These are phyloP conservation scores for Salvelinus alpinus DNA, from an alignment of 2,113 vertebrate genomes.

Conservation along the genomic window DNA sequence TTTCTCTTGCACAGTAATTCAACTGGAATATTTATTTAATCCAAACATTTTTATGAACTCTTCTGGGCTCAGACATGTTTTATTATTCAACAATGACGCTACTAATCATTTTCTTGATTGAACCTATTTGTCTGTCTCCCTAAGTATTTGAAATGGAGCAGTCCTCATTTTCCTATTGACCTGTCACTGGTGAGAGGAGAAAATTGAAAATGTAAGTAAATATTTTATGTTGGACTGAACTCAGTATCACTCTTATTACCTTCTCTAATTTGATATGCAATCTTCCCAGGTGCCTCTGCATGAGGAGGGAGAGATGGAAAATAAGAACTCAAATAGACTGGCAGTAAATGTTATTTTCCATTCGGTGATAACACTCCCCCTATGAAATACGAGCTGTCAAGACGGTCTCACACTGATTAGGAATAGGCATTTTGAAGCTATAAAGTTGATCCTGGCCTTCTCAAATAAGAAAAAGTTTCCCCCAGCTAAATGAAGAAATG, in stretches of 20 bases:
- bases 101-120: conserved; percentile 13
- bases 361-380: not conserved
- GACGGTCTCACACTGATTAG: not conserved
- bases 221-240: conserved; percentile 7
- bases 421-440: not conserved
- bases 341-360: not conserved
- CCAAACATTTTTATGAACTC: too few relatives aligned
- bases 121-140: conserved; percentile 10
- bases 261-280: conserved; percentile 15
- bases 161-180: conserved; percentile 9
- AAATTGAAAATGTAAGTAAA: conserved; percentile 15
- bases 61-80: not conserved
- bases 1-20: not conserved
- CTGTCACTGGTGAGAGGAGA: conserved; percentile 8
- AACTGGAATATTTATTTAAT: not conserved
- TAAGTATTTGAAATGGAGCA: not conserved
- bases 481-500: too few relatives aligned
- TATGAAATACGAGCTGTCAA: not conserved
- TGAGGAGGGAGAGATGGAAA: not conserved
- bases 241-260: conserved; percentile 6
- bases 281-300: conserved; percentile 8
- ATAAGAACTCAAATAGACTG: not conserved
- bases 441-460: not conserved
- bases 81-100: conserved; percentile 3
- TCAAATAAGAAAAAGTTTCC: too few relatives aligned